These are phyloP conservation scores for Sinopyrophorus schimmeli DNA, from an alignment of 2,888 invertebrate species.

Conservation along the genomic window DNA sequence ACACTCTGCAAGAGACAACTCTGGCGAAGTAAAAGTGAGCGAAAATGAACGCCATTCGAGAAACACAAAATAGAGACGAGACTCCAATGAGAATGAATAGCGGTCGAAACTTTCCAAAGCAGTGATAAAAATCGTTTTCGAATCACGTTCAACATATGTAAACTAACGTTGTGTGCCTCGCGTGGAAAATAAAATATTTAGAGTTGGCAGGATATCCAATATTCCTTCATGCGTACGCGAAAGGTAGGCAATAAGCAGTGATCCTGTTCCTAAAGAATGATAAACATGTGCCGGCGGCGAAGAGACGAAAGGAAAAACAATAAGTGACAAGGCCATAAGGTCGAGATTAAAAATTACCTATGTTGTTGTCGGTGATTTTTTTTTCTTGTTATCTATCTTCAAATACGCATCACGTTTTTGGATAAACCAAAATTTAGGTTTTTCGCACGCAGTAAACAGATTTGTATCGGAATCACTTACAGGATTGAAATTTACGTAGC, in stretches of 20 bases:
- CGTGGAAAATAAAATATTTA: conserved; percentile 53
- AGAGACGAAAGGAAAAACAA: conserved; percentile 33
- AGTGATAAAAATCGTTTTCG: conserved; percentile 47
- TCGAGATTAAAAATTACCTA: conserved; percentile 25
- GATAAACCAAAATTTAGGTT: too few species aligned
- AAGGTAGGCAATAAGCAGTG: conserved; percentile 46
- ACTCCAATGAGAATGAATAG: conserved; percentile 39
- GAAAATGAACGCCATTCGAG: conserved; percentile 29
- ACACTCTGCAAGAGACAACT: conserved; percentile 33
- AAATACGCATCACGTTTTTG: too few species aligned
- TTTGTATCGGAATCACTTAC: too few species aligned
- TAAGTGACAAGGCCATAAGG: conserved; percentile 21
- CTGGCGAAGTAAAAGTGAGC: conserved; percentile 30
- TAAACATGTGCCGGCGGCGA: conserved; percentile 37
- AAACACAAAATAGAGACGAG: conserved; percentile 37
- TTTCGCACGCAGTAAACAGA: too few species aligned
- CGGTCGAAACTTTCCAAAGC: conserved; percentile 38
- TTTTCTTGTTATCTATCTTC: too few species aligned
- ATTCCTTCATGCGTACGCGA: conserved; percentile 43
- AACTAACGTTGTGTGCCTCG: conserved; percentile 50
- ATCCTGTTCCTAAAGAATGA: conserved; percentile 37
- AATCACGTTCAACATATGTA: conserved; percentile 54
- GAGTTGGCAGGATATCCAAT: conserved; percentile 49
- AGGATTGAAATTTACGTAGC: too few species aligned
- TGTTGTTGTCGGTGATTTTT: too few species aligned